Percentiles rank a stretch among this genome's conserved stretches.
Evolutionary conservation across 2,797 vertebrate genomes (phyloP).

Genomic region (Oreortyx pictus): DNA sequence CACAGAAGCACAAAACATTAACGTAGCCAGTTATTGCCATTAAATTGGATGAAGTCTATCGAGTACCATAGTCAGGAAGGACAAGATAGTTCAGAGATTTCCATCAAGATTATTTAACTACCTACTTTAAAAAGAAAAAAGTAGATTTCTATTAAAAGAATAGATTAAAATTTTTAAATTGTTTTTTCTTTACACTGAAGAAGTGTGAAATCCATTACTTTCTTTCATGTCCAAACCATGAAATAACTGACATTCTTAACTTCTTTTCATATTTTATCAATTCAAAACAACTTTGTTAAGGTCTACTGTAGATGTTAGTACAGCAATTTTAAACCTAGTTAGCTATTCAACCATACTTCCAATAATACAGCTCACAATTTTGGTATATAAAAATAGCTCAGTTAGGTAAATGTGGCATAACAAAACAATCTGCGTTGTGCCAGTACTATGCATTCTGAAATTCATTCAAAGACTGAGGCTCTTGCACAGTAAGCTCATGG

Average conservation of each 20-base stretch:
- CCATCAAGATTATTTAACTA: fast-evolving
- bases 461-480: neutral
- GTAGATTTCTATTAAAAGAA: neutral
- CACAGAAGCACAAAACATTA: neutral
- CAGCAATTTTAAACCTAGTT: neutral
- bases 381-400: neutral
- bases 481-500: fast-evolving
- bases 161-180: neutral
- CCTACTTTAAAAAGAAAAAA: neutral
- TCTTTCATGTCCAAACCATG: neutral
- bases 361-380: fast-evolving
- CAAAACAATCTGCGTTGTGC: neutral
- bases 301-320: neutral
- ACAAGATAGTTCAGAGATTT: neutral
- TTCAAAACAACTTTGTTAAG: neutral
- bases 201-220: neutral
- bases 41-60: neutral
- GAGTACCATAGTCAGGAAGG: neutral
- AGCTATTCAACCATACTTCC: neutral
- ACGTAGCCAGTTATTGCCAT: neutral
- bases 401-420: neutral
- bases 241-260: neutral
- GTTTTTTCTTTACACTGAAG: neutral
- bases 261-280: neutral
- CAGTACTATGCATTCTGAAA: neutral